Percentiles rank a stretch among this genome's conserved stretches.
These are phyloP conservation scores for Cryptus armator DNA, from an alignment of 2,888 invertebrate genomes.

Conservation along the genomic window DNA sequence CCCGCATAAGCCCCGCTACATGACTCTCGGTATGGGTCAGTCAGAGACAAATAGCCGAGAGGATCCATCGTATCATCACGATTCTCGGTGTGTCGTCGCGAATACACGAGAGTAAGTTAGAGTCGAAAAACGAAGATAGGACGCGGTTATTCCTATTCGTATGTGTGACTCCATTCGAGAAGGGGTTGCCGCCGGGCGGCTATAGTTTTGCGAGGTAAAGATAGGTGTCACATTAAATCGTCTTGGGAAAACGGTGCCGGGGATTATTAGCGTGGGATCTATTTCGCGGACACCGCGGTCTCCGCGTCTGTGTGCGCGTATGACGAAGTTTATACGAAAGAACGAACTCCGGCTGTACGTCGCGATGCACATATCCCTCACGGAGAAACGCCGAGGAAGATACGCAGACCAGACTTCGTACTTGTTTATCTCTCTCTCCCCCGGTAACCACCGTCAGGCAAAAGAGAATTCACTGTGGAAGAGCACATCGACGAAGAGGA, in stretches of 20 bases:
- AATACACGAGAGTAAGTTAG: not conserved
- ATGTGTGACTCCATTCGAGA: too few species aligned
- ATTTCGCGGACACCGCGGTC: slow-evolving; percentile 46
- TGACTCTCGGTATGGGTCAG: not conserved
- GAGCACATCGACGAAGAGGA: not conserved
- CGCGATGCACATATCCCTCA: not conserved
- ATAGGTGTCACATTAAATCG: slow-evolving; percentile 72
- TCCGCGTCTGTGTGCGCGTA: not conserved
- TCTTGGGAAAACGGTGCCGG: slow-evolving; percentile 72
- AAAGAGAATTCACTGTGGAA: slow-evolving; percentile 9
- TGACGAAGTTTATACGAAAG: not conserved
- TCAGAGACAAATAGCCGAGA: slow-evolving; percentile 9
- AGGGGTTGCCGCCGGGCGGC: not conserved
- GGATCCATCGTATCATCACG: not conserved
- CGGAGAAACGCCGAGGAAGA: not conserved
- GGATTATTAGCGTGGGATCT: slow-evolving; percentile 83
- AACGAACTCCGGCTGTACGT: not conserved
- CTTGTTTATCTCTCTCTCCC: not conserved
- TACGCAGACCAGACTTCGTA: not conserved
- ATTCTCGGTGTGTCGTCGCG: not conserved
- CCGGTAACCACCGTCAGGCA: slow-evolving; percentile 15
- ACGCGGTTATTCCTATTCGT: not conserved
- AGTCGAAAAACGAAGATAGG: not conserved
- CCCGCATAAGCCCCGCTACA: not conserved
- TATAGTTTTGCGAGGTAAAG: slow-evolving; percentile 48